A percentile compares a stretch with the other conserved stretches of the same genome.
Evolutionary conservation across 2,888 invertebrate species (phyloP).

Genomic region (Drosophila melanocephala): DNA sequence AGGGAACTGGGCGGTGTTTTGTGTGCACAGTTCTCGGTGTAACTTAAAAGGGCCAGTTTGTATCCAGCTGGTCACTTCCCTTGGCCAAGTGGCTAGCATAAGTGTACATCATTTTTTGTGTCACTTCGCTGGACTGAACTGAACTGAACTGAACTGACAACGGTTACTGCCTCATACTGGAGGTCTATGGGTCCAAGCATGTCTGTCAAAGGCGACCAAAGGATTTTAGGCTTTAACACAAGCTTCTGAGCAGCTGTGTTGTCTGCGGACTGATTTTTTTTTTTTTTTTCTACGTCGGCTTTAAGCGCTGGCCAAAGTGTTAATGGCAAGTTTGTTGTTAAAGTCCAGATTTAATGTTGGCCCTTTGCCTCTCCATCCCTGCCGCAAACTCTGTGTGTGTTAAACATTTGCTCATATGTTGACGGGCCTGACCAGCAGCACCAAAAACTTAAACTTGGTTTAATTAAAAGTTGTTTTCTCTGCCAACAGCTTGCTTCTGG

Average conservation of each 20-base stretch:
- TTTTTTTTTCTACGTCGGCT: constrained; percentile 3
- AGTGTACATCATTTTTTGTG: constrained; percentile 66
- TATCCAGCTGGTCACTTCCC: constrained; percentile 8
- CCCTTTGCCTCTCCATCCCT: background rate
- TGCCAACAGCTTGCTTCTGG: background rate
- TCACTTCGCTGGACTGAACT: constrained; percentile 56
- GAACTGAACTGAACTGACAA: constrained; percentile 49
- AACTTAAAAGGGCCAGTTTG: constrained; percentile 54
- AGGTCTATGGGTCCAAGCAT: constrained; percentile 1
- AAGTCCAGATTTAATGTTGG: constrained; percentile 56
- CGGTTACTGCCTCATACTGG: constrained; percentile 30
- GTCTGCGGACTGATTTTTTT: constrained; percentile 21
- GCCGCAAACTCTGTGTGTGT: background rate
- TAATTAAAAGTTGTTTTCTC: constrained; percentile 66
- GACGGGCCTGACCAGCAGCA: constrained; percentile 55
- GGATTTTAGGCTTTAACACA: constrained; percentile 66
- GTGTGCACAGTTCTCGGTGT: constrained; percentile 57
- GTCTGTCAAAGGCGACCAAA: constrained; percentile 50
- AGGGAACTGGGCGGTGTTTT: background rate
- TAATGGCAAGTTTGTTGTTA: constrained; percentile 63
- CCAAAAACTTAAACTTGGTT: constrained; percentile 74
- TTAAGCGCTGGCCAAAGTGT: constrained; percentile 56
- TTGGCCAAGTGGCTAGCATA: constrained; percentile 24
- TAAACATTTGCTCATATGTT: constrained; percentile 46
- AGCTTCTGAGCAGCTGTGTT: constrained; percentile 30